These are phyloP conservation scores for Nasonia oneida DNA, from an alignment of 2,888 invertebrate species.

Conservation along the genomic window DNA sequence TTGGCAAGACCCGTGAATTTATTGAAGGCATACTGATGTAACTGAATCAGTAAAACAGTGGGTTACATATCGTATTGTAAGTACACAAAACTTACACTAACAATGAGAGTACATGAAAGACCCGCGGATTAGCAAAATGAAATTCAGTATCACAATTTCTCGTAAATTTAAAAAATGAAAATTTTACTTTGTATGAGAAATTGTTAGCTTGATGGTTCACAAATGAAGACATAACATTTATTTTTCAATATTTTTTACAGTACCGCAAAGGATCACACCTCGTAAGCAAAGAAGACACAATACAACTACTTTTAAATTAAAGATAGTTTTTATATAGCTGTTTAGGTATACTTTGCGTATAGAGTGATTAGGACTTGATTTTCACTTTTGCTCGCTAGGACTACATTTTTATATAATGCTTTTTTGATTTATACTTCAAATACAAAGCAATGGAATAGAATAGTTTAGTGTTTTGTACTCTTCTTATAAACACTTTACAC, in stretches of 20 bases:
- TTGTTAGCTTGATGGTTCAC: background rate
- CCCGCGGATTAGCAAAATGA: background rate
- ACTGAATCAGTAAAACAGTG: background rate
- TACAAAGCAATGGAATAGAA: background rate
- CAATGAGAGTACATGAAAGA: background rate
- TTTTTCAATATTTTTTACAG: background rate
- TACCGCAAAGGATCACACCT: conserved; percentile 8
- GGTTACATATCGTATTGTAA: background rate
- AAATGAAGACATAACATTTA: background rate
- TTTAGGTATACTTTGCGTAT: background rate
- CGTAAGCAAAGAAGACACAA: background rate
- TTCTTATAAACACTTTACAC: background rate
- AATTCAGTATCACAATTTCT: background rate
- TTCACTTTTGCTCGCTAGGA: background rate
- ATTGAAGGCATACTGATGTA: background rate
- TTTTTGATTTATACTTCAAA: background rate
- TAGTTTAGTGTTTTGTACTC: background rate
- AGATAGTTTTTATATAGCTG: background rate
- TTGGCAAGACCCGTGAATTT: background rate
- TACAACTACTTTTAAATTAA: background rate
- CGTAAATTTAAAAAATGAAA: background rate
- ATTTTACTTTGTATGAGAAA: background rate
- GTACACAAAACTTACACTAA: background rate
- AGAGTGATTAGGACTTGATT: background rate
- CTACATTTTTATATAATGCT: background rate